Base-by-base conservation (phyloP, 2,888 invertebrate species). In the Phalera bucephala region DNA sequence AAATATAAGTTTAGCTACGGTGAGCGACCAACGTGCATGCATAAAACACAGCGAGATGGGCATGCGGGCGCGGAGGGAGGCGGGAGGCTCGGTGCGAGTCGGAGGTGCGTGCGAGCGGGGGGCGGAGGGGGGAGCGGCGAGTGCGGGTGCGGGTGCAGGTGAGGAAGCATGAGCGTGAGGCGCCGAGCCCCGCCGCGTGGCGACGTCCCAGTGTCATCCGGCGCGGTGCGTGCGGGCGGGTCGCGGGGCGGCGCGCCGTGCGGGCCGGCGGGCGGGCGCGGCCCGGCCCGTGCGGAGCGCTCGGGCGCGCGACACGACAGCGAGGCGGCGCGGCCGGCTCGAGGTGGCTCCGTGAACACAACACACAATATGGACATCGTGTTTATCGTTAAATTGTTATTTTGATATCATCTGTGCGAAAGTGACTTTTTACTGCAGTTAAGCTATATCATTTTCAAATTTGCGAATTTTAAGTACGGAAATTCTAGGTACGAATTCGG, bases 401-500 rank as follows among this genome's bases (percentile, higher is more conserved):
- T 72, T 73, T 70, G 73, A 71, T 73, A 74, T 72, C 67, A 70
- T 74, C 70, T 56, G 44, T 56, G 56, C 46, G 44, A 52, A 41
- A 44, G 42, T 48, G 39, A 41, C 45, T 49, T 46, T 43, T 35
- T 40, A 40, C 45, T 50, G 40, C 13, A 25, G 32, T 39, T 36
- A 26, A 26, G 28, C 40, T 50, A 42, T 40, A 46, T 43, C 38
- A n/a, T n/a, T n/a, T n/a, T n/a, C n/a, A n/a, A n/a, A n/a, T n/a
- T n/a, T n/a, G n/a, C n/a, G n/a, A n/a, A n/a, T n/a, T n/a, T n/a
- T n/a, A n/a, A n/a, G n/a, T n/a, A n/a, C n/a, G n/a, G n/a, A 12
- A 21, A 28, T 38, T 36, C 27, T 33, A 34, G 32, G 31, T 37
- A 34, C 15, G 31, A 29, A 33, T 36, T 34, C 11, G 11, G 22